Conservation (phyloP, 1,140 invertebrate species). For the Magallana angulata region DNA sequence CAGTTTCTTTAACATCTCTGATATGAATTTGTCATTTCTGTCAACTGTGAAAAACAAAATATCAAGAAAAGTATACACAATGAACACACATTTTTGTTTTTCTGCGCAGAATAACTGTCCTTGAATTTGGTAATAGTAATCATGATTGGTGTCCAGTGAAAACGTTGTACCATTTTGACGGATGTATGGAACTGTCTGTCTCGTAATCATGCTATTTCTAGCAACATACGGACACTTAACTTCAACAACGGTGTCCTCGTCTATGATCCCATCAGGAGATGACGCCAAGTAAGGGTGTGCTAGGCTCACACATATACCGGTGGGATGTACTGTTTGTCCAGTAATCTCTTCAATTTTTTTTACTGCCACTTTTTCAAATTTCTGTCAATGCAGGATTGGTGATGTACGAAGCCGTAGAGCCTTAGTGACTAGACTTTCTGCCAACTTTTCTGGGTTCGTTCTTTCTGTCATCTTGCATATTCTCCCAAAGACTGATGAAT, state of each 20-base stretch:
- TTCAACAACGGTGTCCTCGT: slow-evolving; percentile 50
- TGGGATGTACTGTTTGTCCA: slow-evolving; percentile 27
- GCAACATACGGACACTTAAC: slow-evolving; percentile 58
- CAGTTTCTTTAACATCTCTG: slow-evolving; percentile 24
- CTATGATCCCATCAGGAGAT: slow-evolving; percentile 60
- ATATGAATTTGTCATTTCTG: slow-evolving; percentile 30
- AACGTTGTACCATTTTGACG: slow-evolving; percentile 21
- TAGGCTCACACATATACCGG: slow-evolving; percentile 49
- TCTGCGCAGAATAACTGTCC: slow-evolving; percentile 57
- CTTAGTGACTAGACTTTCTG: slow-evolving; percentile 34
- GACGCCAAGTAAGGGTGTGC: slow-evolving; percentile 49
- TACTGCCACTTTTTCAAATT: slow-evolving; percentile 58
- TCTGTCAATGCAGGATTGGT: slow-evolving; percentile 55
- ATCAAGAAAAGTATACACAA: slow-evolving; percentile 51
- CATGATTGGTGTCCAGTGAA: slow-evolving; percentile 43
- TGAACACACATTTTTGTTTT: slow-evolving; percentile 40
- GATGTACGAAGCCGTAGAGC: neutral
- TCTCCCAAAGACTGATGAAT: slow-evolving; percentile 61
- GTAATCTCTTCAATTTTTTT: slow-evolving; percentile 32
- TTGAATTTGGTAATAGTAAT: slow-evolving; percentile 61
- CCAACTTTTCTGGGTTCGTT: slow-evolving; percentile 55
- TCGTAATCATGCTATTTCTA: slow-evolving; percentile 46
- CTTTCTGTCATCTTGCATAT: slow-evolving; percentile 61
- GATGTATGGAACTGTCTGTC: slow-evolving; percentile 51
- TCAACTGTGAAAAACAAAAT: slow-evolving; percentile 18